Percentiles rank a stretch among this genome's conserved stretches.
These are phyloP conservation scores for Chrysopa pallens DNA, from an alignment of 1,140 invertebrate genomes.

Conservation along the genomic window DNA sequence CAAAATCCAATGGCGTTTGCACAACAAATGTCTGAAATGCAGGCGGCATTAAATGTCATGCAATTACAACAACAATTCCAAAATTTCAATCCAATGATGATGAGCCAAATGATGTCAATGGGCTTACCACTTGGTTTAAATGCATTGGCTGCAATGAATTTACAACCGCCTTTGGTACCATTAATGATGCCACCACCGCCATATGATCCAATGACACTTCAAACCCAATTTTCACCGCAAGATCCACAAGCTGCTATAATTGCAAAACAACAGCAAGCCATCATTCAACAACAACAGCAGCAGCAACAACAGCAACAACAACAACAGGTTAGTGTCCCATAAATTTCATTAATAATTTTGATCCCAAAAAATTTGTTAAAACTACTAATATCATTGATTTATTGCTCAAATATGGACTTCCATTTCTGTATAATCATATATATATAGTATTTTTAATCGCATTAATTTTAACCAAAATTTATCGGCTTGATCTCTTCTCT, in stretches of 20 bases:
- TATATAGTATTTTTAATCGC: too few relatives aligned
- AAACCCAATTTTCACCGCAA: slow-evolving; percentile 30
- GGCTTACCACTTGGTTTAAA: slow-evolving; percentile 67
- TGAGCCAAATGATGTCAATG: slow-evolving; percentile 56
- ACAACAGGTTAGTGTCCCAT: too few relatives aligned
- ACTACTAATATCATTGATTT: too few relatives aligned
- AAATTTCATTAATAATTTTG: too few relatives aligned
- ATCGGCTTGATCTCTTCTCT: too few relatives aligned
- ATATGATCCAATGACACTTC: slow-evolving; percentile 41
- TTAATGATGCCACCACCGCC: slow-evolving; percentile 76
- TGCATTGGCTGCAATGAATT: slow-evolving; percentile 70
- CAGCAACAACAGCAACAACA: slow-evolving; percentile 18
- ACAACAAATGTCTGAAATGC: slow-evolving; percentile 69
- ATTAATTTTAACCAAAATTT: too few relatives aligned
- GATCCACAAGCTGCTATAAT: slow-evolving; percentile 27
- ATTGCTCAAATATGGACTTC: too few relatives aligned
- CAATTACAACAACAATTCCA: slow-evolving; percentile 71
- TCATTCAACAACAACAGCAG: slow-evolving; percentile 49
- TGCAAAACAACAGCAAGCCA: slow-evolving; percentile 48
- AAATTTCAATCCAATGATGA: slow-evolving; percentile 63
- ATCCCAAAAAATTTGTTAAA: too few relatives aligned
- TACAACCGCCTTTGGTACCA: slow-evolving; percentile 71
- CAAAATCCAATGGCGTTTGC: slow-evolving; percentile 39
- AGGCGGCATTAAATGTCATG: slow-evolving; percentile 71
- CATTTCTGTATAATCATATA: too few relatives aligned